Evolutionary conservation across 2,797 vertebrate genomes (phyloP), one percentile per base, ranked within the genome.

Genomic region (Pteronotus mesoamericanus): DNA sequence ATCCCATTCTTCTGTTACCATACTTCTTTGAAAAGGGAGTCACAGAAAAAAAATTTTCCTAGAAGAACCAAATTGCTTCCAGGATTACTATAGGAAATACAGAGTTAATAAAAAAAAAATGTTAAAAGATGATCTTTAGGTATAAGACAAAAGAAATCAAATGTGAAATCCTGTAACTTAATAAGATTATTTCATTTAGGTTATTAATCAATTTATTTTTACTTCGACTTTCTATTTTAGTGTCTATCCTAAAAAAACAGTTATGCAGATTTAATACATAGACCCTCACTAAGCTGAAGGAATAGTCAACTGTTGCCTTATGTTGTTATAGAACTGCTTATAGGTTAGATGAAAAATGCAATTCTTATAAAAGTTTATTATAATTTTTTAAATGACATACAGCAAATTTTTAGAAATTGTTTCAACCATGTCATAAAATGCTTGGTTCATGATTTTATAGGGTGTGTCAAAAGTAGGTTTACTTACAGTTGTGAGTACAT

Each of bases 361-460:
- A 32, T 71, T 94, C 69, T 94, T 10, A 55, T 74, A n/a, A 77
- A 80, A 59, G 55, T 85, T 94, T 94, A 78, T 37, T 77, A 74
- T 3, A 32, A 5, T 53, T 83, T 77, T 51, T 71, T 46, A 57
- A 94, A 42, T 93, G 78, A 59, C 82, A 87, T 93, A 15, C 61
- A 55, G 22, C 82, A 51, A 55, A 21, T 55, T 91, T 89, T 15
- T 78, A 96, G 90, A 92, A 93, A 96, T 92, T 85, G 78, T 72
- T 85, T 71, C 44, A 89, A 55, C 69, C 24, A 26, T 22, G 34
- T 94, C 95, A 93, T 89, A 93, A 96, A 97, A 95, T 16, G 90
- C 11, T 92, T 89, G 83, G 57, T 32, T 94, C 61, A 78, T 87
- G 48, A 93, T 79, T 89, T 90, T 90, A 66, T n/a, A 34, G n/a